Evolutionary conservation across 2,797 vertebrate genomes (phyloP).

Genomic region (Anolis apletophallus): DNA sequence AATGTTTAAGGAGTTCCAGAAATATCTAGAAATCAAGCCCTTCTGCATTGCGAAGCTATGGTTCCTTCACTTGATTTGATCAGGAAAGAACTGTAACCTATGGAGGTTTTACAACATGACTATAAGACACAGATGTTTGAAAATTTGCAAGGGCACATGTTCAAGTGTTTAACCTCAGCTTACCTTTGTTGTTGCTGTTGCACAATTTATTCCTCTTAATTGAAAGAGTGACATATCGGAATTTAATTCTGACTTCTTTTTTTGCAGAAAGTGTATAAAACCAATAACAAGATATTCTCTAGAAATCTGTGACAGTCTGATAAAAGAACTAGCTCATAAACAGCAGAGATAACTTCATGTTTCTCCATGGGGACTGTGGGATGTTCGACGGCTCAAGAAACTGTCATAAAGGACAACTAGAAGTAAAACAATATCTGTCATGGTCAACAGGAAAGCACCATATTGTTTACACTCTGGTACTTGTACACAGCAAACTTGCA

Average conservation of each 20-base stretch:
- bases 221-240: constrained; percentile 50
- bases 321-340: constrained; percentile 28
- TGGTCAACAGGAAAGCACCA: neutral
- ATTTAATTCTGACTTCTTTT: constrained; percentile 57
- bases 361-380: neutral
- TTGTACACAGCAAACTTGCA: neutral
- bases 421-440: neutral
- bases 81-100: neutral
- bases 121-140: constrained; percentile 21
- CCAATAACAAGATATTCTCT: constrained; percentile 20
- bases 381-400: neutral
- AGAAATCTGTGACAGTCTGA: constrained; percentile 19
- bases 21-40: no score
- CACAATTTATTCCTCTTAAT: constrained; percentile 29
- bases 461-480: neutral
- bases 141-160: constrained; percentile 50
- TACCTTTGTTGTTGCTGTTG: constrained; percentile 49
- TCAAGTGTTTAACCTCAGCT: constrained; percentile 57
- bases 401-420: neutral
- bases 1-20: no score
- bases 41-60: no score
- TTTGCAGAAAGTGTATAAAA: constrained; percentile 2
- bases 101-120: neutral
- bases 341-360: constrained; percentile 19
- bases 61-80: neutral